Percentiles rank a stretch among this genome's conserved stretches.
Conservation (phyloP, 2,113 vertebrate species). For the Oryzias javanicus region DNA sequence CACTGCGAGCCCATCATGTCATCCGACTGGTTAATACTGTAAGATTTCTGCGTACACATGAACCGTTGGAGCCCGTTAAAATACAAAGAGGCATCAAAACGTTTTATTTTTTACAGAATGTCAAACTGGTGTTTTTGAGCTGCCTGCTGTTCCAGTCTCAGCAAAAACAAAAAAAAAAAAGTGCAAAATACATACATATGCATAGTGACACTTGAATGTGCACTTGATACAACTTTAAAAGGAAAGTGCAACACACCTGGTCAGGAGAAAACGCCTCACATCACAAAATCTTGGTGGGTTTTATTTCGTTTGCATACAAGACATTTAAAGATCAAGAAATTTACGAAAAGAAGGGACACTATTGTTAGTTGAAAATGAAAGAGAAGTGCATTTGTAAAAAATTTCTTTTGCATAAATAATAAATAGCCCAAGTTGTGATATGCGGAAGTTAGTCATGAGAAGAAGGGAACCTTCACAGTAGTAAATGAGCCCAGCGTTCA, state of each 20-base stretch:
- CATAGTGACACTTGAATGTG: constrained; percentile 5
- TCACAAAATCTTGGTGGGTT: neutral
- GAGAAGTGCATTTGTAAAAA: constrained; percentile 34
- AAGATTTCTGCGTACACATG: constrained; percentile 15
- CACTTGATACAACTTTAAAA: constrained; percentile 17
- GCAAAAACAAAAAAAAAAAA: constrained; percentile 11
- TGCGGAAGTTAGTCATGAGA: constrained; percentile 16
- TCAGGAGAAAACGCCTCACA: constrained; percentile 1
- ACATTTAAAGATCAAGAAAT: too few species aligned
- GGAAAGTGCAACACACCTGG: constrained; percentile 14
- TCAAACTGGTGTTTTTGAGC: constrained; percentile 35
- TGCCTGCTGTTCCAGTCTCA: constrained; percentile 48
- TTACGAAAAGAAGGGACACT: too few species aligned
- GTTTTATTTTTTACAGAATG: constrained; percentile 52
- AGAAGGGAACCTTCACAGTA: constrained; percentile 35
- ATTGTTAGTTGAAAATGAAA: constrained; percentile 8
- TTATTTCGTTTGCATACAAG: too few species aligned
- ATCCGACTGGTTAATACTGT: neutral
- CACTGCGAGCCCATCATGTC: too few species aligned
- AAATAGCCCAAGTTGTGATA: constrained; percentile 32
- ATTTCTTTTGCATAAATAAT: constrained; percentile 49
- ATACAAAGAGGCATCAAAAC: constrained; percentile 50
- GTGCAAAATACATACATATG: constrained; percentile 38
- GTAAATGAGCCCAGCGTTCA: constrained; percentile 1
- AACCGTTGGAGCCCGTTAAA: constrained; percentile 12